Evolutionary conservation across 2,113 vertebrate genomes (phyloP), one percentile per base, ranked within the genome.

Genomic region (Pedetes capensis): DNA sequence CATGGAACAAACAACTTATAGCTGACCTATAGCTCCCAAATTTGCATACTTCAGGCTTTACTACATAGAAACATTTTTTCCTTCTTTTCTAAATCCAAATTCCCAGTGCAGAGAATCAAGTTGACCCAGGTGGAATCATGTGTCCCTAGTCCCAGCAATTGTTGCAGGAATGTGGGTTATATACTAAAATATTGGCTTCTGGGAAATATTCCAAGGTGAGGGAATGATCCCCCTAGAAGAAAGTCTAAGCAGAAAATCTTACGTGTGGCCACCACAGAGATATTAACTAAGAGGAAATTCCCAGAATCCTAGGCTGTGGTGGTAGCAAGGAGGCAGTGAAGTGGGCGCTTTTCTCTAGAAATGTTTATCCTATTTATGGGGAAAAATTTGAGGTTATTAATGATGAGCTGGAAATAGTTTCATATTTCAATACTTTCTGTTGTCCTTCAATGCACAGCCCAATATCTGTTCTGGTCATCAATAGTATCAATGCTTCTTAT

Each of bases 21-120:
- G 44, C 49, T 74, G 44, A 18, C 47, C 44, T 29, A 39, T 5
- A 63, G 37, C 72, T 89, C 51, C 34, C 39, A 91, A 47, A 78
- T 94, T 75, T 72, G 75, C 84, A 53, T 92, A 49, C 61, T 94
- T 90, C 34, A 76, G 32, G 68, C 64, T 95, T 13, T 88, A 79
- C 49, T 89, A 42, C 69, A 84, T 25, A 95, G 63, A 94, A 39
- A 88, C 68, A 80, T 18, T 44, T 59, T 90, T 51, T 87, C 47
- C 89, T 53, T 95, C 49, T 79, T 57, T 96, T 71, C 57, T 79
- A 83, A 82, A 80, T 91, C 47, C 69, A 91, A 94, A 91, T 66
- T 91, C 39, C 55, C 39, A 66, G 14, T 53, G 39, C 39, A 89
- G 83, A 79, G 34, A 92, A 75, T 95, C 39, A 79, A 91, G 51